Base-by-base conservation (phyloP, 2,113 vertebrate genomes). In the Paracanthobrama guichenoti region DNA sequence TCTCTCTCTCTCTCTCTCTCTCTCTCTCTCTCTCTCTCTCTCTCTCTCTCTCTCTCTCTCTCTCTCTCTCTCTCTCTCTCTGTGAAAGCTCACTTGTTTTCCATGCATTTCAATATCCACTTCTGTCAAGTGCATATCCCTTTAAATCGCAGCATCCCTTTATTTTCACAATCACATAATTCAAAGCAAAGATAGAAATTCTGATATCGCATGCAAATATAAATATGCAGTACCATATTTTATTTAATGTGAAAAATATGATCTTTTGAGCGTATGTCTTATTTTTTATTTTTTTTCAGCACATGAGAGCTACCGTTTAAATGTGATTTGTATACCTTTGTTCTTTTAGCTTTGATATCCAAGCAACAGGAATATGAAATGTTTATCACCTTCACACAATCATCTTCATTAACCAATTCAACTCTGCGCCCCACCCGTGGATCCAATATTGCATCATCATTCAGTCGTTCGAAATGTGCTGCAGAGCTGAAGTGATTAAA, bases 71-170 rank as follows among this genome's bases (percentile, higher is more conserved):
- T 53, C 31, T 31, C 31, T 31, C n/a, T 66, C n/a, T n/a, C 64
- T 53, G 22, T 22, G 60, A 64, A 26, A 46, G 35, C 53, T 53
- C 22, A 42, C 10, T 83, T 79, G 75, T 20, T 73, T 86, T 79
- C 55, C 4, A 74, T 86, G 66, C 66, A 79, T 86, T 79, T 86
- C 67, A 57, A 86, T 64, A 79, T 62, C 66, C 31, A n/a, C 64
- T 82, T 72, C 8, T 72, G 57, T 26, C 48, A 60, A 48, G 28
- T 24, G 20, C 39, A 39, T 67, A n/a, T 60, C n/a, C n/a, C 69
- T 73, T 53, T 75, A 50, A 31, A 31, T 4, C 42, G 2, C 39
- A 39, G 67, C 24, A 24, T 67, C 28, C 42, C 12, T 39, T 81
- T 9, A 73, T 16, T 20, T 26, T 67, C 31, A 66, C n/a, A 66